Conservation (phyloP, 92 coral and sea anemone species). For the Palythoa heliodiscus region DNA sequence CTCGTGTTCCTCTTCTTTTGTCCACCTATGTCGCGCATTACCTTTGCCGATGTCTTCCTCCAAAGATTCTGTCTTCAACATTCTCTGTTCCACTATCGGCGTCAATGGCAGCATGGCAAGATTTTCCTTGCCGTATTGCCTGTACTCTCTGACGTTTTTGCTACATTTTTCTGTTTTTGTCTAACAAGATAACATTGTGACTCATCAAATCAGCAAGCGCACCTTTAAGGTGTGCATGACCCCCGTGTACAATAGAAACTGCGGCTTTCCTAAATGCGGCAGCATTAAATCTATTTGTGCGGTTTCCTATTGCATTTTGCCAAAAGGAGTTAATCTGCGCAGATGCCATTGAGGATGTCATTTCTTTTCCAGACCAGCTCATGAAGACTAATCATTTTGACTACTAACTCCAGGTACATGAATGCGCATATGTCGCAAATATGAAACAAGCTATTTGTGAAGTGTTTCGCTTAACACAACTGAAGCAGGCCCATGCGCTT, state of each 20-base stretch:
- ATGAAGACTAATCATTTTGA: constrained; percentile 32
- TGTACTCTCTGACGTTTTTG: not conserved
- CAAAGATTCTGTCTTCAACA: not conserved
- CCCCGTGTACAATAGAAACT: not conserved
- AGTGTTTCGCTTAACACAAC: constrained; percentile 51
- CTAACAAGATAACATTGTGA: not conserved
- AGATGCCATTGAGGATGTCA: constrained; percentile 56
- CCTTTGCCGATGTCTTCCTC: constrained; percentile 2
- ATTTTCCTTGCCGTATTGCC: not conserved
- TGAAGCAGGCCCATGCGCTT: constrained; percentile 50
- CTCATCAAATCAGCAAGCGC: not conserved
- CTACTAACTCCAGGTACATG: constrained; percentile 32
- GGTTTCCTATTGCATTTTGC: constrained; percentile 40
- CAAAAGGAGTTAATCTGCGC: constrained; percentile 53
- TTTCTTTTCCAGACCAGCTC: constrained; percentile 41
- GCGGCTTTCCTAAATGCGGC: constrained; percentile 58
- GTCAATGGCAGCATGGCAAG: not conserved
- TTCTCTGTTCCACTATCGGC: constrained; percentile 19
- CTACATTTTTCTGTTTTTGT: not conserved
- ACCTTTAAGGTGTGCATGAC: constrained; percentile 2
- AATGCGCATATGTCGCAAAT: constrained; percentile 40
- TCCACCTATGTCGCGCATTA: constrained; percentile 27
- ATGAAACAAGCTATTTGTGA: constrained; percentile 43
- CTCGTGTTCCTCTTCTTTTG: constrained; percentile 30
- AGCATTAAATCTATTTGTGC: constrained; percentile 29